Percentiles rank a stretch among this genome's conserved stretches.
Conservation (phyloP, 2,113 vertebrate species). For the Herpailurus yagouaroundi region DNA sequence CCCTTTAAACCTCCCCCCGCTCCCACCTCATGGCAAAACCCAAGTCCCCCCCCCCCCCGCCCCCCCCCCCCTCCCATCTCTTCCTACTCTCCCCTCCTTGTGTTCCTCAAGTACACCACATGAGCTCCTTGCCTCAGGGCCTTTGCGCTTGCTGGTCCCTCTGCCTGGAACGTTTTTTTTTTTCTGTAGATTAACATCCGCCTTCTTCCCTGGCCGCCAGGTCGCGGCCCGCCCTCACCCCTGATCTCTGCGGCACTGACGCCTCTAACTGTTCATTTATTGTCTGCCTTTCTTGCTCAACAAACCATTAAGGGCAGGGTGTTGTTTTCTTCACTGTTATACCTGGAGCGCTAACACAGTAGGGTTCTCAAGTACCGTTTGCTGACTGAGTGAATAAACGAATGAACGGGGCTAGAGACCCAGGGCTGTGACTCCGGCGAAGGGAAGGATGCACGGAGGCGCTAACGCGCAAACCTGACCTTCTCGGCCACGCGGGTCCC, state of each 20-base stretch:
- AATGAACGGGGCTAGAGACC: no score
- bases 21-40: not conserved
- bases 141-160: not conserved
- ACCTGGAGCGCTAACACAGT: no score
- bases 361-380: not conserved
- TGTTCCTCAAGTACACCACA: not conserved
- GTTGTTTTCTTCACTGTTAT: not conserved
- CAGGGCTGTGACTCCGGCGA: not conserved
- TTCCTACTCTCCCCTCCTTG: not conserved
- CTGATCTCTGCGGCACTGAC: not conserved
- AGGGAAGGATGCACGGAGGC: not conserved
- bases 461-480: not conserved
- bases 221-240: accelerated
- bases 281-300: not conserved
- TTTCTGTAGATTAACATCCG: accelerated
- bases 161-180: not conserved
- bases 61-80: no score
- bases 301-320: not conserved
- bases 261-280: not conserved
- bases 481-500: not conserved
- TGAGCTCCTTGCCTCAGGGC: not conserved
- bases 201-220: not conserved
- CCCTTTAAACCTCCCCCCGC: not conserved
- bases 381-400: not conserved
- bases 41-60: accelerated